Evolutionary conservation across 2,113 vertebrate genomes (phyloP), one percentile per base, ranked within the genome.

Genomic region (Camelus bactrianus): DNA sequence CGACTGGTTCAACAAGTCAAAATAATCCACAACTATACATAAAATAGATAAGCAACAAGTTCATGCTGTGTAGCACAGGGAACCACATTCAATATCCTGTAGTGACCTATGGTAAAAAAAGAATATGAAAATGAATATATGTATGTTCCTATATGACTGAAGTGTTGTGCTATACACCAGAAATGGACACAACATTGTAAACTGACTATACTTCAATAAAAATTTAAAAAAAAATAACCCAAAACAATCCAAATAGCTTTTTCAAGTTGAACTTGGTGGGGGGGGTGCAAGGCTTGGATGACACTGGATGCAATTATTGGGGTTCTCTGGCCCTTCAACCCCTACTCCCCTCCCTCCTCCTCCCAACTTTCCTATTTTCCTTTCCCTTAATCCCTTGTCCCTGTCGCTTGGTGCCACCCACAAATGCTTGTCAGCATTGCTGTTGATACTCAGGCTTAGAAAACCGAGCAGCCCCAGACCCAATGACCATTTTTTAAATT

Each of bases 1-100:
- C 62, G 80, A 89, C 50, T 50, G 67, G 72, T 62, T 87, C 38
- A 85, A 60, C 16, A 64, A 54, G 76, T 58, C 67, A 87, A 85
- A 94, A 79, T 30, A 52, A 58, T 19, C 38, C 38, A 42, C 38
- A 42, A 42, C 38, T 42, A 42, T 42, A 42, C 38, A 42, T 42
- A 42, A 42, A 42, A 42, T 5, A 42, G 38, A 42, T 42, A 42
- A 42, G 38, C 38, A 42, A 42, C 38, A 42, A 42, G 38, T 42
- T 42, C 38, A 42, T 42, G 38, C 38, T 42, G 38, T 42, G 38
- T 42, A 42, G 38, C 38, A 42, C 38, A 42, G 38, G 38, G 38
- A 42, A 42, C 38, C 38, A 42, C 38, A 42, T 42, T 42, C 38
- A 42, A 42, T 42, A 42, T 42, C 38, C 38, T 42, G 38, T 42